Evolutionary conservation across 2,113 vertebrate species (phyloP).

Genomic region (Tinamus guttatus): DNA sequence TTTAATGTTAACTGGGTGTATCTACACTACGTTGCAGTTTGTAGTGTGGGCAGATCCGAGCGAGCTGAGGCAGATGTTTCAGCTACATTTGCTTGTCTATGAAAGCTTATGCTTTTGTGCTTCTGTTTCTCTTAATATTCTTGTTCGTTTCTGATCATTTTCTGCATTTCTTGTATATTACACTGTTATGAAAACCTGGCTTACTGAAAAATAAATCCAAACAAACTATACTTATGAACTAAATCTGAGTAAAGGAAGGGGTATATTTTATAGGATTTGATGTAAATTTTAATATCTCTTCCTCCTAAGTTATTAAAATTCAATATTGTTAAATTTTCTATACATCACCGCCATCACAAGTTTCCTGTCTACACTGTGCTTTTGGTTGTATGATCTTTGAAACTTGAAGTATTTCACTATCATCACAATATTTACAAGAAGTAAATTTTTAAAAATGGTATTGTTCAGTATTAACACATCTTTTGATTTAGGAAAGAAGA

Average conservation of each 20-base stretch:
- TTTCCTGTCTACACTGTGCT: conserved; percentile 77
- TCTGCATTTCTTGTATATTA: conserved; percentile 61
- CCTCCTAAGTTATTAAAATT: not conserved
- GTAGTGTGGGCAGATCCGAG: not conserved
- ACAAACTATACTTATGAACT: not conserved
- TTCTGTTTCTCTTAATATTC: conserved; percentile 54
- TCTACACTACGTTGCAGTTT: not conserved
- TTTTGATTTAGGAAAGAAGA: conserved; percentile 92
- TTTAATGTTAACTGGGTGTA: not conserved
- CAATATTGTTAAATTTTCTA: conserved; percentile 41
- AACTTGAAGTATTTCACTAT: conserved; percentile 70
- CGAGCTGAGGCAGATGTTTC: conserved; percentile 40
- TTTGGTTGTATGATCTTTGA: conserved; percentile 75
- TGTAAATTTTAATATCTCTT: not conserved
- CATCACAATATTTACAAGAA: conserved; percentile 64
- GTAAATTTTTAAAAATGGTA: not conserved
- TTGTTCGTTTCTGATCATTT: conserved; percentile 59
- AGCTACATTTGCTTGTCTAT: conserved; percentile 35
- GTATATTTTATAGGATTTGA: conserved; percentile 29
- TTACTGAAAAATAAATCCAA: conserved; percentile 15
- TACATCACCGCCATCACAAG: conserved; percentile 78
- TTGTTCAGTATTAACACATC: conserved; percentile 51
- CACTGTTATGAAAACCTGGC: not conserved
- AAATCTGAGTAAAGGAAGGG: conserved; percentile 48
- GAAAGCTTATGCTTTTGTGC: conserved; percentile 58